Percentiles rank a stretch among this genome's conserved stretches.
Evolutionary conservation across 2,888 invertebrate species (phyloP).

Genomic region (Xestobium rufovillosum): DNA sequence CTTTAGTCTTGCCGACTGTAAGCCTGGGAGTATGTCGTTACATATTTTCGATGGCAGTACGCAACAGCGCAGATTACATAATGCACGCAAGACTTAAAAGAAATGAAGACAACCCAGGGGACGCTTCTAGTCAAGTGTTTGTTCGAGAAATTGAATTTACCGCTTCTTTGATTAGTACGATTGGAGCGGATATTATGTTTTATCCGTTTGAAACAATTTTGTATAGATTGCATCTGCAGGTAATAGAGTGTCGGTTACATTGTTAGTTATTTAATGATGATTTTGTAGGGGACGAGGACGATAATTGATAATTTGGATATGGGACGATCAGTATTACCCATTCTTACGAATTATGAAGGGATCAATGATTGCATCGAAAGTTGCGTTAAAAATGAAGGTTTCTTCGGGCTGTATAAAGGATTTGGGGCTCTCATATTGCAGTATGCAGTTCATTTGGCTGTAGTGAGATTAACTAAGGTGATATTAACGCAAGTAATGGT

Average conservation of each 20-base stretch:
- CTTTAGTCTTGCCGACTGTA: constrained; percentile 82
- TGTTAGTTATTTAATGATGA: constrained; percentile 23
- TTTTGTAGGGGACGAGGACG: constrained; percentile 93
- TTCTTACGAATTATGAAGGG: constrained; percentile 88
- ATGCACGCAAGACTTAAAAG: constrained; percentile 55
- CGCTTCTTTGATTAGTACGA: constrained; percentile 70
- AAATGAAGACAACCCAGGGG: constrained; percentile 46
- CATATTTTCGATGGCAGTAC: constrained; percentile 64
- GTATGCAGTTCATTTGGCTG: constrained; percentile 76
- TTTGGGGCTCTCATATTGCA: constrained; percentile 91
- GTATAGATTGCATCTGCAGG: constrained; percentile 65
- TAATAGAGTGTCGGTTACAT: constrained; percentile 43
- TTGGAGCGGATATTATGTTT: constrained; percentile 80
- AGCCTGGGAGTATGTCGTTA: constrained; percentile 81
- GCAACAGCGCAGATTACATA: constrained; percentile 52
- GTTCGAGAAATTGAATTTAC: constrained; percentile 71
- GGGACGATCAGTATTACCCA: constrained; percentile 85
- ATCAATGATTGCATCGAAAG: constrained; percentile 82
- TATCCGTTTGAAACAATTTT: constrained; percentile 95
- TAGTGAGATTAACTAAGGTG: constrained; percentile 70
- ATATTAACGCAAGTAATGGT: constrained; percentile 41
- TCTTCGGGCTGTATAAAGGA: constrained; percentile 89
- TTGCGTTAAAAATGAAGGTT: constrained; percentile 79
- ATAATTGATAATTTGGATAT: constrained; percentile 96
- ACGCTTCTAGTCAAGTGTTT: constrained; percentile 48